Base-by-base conservation (phyloP, 2,113 vertebrate species). In the Thalassoma bifasciatum region DNA sequence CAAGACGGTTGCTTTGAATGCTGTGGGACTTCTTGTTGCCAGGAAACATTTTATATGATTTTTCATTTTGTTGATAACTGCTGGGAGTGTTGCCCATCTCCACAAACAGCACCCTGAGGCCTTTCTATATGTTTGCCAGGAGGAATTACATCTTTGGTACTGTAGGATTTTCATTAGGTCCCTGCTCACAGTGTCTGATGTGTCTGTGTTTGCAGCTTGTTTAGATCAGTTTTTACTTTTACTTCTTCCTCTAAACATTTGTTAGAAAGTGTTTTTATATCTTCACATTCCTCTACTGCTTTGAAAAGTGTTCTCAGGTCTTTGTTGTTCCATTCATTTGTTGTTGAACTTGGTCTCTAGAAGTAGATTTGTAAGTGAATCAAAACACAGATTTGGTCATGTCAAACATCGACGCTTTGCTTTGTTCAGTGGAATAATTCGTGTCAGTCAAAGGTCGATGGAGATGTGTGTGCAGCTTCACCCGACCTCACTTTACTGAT, bases 61-160 rank as follows among this genome's bases (percentile, higher is more conserved):
- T 86, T 84, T 82, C 67, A 84, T 80, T 82, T 80, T 61, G 75
- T 22, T 75, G 86, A 71, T 84, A 86, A 88, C 72, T 84, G 87
- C 84, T 64, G 84, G 84, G 76, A 89, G 79, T 53, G 58, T 42
- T 79, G 76, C 84, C 79, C 82, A 83, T 80, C 79, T 36, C 60
- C 73, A 53, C 42, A 73, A 85, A 66, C 82, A 57, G 72, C 84
- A 71, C 66, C 84, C 72, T 0, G 36, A 68, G 75, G 81, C 61
- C 66, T 77, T 75, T 77, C 23, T 76, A 46, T 74, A 37, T 56
- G 73, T 77, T 79, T 66, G 75, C 78, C 81, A 67, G 62, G 51
- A 81, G 83, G 75, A 58, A 64, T 26, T 21, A 59, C 71, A 42
- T 79, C 67, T 81, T 71, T 66, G 64, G 66, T 56, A 53, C 50